Evolutionary conservation across 2,797 vertebrate species (phyloP).

Genomic region (Pipistrellus pygmaeus): DNA sequence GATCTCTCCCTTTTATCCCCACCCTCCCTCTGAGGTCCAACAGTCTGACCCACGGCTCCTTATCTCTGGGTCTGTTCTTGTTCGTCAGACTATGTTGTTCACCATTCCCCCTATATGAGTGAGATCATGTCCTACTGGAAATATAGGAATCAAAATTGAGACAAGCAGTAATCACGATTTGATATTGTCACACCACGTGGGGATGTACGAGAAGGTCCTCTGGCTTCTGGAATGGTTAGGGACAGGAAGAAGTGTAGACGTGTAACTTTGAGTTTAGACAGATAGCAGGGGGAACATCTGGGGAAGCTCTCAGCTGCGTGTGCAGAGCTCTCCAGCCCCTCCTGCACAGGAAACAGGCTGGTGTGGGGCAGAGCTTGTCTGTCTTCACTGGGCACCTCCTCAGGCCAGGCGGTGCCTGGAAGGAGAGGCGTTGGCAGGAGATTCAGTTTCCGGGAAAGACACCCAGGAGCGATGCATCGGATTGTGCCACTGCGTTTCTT

Average conservation of each 20-base stretch:
- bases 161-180: background rate
- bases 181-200: background rate
- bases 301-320: constrained; percentile 74
- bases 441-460: constrained; percentile 56
- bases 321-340: constrained; percentile 44
- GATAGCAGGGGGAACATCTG: constrained; percentile 74
- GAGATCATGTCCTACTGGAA: no score
- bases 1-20: no score
- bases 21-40: no score
- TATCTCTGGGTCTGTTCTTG: no score
- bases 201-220: background rate
- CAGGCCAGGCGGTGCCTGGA: background rate
- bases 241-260: constrained; percentile 57
- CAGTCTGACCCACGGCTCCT: no score
- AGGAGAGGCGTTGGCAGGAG: constrained; percentile 57
- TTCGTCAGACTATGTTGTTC: no score
- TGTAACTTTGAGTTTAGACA: constrained; percentile 50
- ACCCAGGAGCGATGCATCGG: constrained; percentile 52
- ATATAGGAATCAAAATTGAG: no score
- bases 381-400: constrained; percentile 50
- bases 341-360: constrained; percentile 74
- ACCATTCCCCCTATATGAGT: no score
- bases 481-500: constrained; percentile 43
- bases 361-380: constrained; percentile 48
- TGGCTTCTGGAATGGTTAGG: constrained; percentile 41